A percentile compares a stretch with the other conserved stretches of the same genome.
Evolutionary conservation across 2,113 vertebrate genomes (phyloP).

Genomic region (human (Homo sapiens)): DNA sequence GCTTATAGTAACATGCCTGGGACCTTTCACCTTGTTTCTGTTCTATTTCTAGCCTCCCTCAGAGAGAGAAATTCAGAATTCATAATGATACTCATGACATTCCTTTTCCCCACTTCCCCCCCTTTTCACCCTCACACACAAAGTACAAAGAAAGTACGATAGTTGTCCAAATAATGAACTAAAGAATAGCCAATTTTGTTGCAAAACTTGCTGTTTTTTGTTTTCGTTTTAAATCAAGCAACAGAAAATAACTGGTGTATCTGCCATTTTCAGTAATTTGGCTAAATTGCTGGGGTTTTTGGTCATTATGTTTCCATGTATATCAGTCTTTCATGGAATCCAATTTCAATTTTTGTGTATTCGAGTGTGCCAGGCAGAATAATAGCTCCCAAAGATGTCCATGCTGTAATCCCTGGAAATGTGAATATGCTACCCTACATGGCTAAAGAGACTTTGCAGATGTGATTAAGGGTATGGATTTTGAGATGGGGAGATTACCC

Average conservation of each 20-base stretch:
- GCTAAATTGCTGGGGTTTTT: not conserved
- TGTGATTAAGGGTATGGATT: not conserved
- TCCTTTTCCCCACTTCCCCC: not conserved
- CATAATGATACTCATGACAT: not conserved
- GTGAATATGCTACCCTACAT: not conserved
- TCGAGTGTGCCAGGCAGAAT: not conserved
- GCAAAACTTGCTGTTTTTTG: not conserved
- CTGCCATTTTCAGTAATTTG: not conserved
- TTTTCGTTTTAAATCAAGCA: conserved; percentile 30
- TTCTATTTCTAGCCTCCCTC: not conserved
- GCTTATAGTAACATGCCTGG: not conserved
- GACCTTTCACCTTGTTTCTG: not conserved
- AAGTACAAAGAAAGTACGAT: not conserved
- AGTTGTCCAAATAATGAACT: not conserved
- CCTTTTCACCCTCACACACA: not conserved
- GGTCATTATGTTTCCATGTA: not conserved
- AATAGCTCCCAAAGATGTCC: not conserved
- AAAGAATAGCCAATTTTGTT: not conserved
- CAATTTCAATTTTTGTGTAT: not conserved
- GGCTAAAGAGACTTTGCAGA: not conserved
- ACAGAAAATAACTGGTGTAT: not conserved
- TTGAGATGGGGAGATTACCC: not conserved
- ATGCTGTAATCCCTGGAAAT: not conserved
- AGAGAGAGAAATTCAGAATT: not conserved
- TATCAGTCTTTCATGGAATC: not conserved